These are phyloP conservation scores for Neoascia interrupta DNA, from an alignment of 2,888 invertebrate genomes.

Conservation along the genomic window DNA sequence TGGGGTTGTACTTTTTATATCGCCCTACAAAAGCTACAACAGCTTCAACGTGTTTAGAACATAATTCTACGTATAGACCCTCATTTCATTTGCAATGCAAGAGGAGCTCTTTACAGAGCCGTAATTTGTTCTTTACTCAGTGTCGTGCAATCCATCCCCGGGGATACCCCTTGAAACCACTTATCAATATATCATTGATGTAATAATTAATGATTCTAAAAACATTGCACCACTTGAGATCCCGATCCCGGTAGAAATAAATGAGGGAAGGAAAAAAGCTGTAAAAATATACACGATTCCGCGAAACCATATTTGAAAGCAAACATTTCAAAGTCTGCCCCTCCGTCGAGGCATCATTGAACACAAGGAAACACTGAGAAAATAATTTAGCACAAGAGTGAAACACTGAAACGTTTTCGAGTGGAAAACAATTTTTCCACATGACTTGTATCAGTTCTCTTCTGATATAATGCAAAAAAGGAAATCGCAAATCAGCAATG, in stretches of 20 bases:
- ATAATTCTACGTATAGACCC: no score
- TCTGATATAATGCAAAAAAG: neutral
- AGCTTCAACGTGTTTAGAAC: no score
- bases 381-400: conserved; percentile 59
- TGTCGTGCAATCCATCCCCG: no score
- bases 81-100: no score
- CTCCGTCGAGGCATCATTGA: neutral
- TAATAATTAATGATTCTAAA: conserved; percentile 46
- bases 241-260: conserved; percentile 56
- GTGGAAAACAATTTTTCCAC: conserved; percentile 70
- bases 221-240: conserved; percentile 51
- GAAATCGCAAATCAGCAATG: neutral
- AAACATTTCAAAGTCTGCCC: conserved; percentile 9
- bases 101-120: no score
- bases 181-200: neutral
- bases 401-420: conserved; percentile 69
- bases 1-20: no score
- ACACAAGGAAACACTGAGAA: conserved; percentile 39
- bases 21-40: no score
- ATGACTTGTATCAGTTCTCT: conserved; percentile 61
- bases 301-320: conserved; percentile 20
- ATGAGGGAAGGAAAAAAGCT: conserved; percentile 35
- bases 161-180: conserved; percentile 21
- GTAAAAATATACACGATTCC: neutral
- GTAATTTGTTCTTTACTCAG: no score